Base-by-base conservation (phyloP, 2,113 vertebrate species). In the Apodemus sylvaticus region DNA sequence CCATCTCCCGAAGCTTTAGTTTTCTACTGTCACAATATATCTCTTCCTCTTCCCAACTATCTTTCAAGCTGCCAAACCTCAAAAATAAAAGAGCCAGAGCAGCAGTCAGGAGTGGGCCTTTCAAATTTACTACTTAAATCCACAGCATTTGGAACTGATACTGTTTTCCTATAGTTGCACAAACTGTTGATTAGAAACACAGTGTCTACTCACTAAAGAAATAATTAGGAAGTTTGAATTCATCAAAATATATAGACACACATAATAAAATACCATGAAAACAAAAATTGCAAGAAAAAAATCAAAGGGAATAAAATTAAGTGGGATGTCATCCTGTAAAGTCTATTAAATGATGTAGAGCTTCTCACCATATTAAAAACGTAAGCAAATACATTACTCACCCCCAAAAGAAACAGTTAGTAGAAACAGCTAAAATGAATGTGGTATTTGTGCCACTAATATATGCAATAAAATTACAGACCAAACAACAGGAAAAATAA, bases 371-470 rank as follows among this genome's bases (percentile, higher is more conserved):
- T 11, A 86, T 36, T 95, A 94, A 94, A 95, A 97, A 77, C 77
- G 82, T 60, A 93, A 87, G 82, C 66, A 45, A 93, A 95, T 42
- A 86, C 85, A 93, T 97, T 95, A 97, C 77, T 98, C 95, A 98
- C 77, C 60, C 26, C 71, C 51, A 74, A 96, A 94, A 94, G 97
- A 96, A 83, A 79, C 8, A 62, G 85, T n/a, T 96, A 82, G 88
- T 78, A 74, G 96, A 97, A 97, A 96, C 7, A 51, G 12, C 64
- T 78, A 95, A 97, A 94, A 96, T 97, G 90, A 97, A 98, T 96
- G 93, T 29, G 60, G 34, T 94, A 92, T 94, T 96, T 97, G 92
- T 96, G 88, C 91, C 95, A 97, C 64, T 97, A 97, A 96, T 73
- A 86, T 94, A 95, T 14, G n/a, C 60, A 91, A 88, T 90, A 97